Conservation (phyloP, 2,797 vertebrate genomes). For the Artibeus jamaicensis region DNA sequence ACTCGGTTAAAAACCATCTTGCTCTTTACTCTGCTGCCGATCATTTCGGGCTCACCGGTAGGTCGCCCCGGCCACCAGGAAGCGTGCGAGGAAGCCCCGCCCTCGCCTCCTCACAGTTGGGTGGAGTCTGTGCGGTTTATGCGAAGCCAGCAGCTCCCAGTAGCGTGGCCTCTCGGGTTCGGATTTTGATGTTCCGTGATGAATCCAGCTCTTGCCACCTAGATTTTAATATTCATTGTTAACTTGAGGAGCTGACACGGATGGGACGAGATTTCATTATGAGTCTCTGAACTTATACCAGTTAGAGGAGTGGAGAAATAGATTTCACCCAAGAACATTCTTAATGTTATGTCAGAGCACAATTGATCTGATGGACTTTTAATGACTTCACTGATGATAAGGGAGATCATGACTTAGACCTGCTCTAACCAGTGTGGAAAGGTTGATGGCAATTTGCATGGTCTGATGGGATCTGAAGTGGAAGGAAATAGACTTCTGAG, state of each 20-base stretch:
- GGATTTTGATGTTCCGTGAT: slow-evolving; percentile 68
- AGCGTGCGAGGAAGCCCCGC: fast-evolving
- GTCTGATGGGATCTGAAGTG: slow-evolving; percentile 51
- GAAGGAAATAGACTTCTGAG: slow-evolving; percentile 62
- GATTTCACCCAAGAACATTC: slow-evolving; percentile 73
- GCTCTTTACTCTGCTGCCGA: neutral
- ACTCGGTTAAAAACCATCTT: neutral
- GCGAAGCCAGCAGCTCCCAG: neutral
- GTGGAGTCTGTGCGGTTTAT: slow-evolving; percentile 51
- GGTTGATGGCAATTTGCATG: slow-evolving; percentile 60
- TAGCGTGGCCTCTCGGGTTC: slow-evolving; percentile 54
- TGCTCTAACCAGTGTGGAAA: slow-evolving; percentile 46
- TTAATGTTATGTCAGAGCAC: slow-evolving; percentile 69
- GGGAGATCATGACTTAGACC: slow-evolving; percentile 55
- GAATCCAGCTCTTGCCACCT: slow-evolving; percentile 66
- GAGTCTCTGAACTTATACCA: slow-evolving; percentile 73
- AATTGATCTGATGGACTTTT: slow-evolving; percentile 70
- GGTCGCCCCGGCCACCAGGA: neutral
- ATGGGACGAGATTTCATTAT: slow-evolving; percentile 74
- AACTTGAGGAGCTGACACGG: slow-evolving; percentile 75
- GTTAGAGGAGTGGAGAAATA: slow-evolving; percentile 70
- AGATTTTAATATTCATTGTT: slow-evolving; percentile 73
- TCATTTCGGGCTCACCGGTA: neutral
- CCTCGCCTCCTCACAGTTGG: neutral
- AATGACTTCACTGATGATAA: slow-evolving; percentile 53